These are phyloP conservation scores for Caradrina kadenii DNA, from an alignment of 2,888 invertebrate genomes.

Conservation along the genomic window DNA sequence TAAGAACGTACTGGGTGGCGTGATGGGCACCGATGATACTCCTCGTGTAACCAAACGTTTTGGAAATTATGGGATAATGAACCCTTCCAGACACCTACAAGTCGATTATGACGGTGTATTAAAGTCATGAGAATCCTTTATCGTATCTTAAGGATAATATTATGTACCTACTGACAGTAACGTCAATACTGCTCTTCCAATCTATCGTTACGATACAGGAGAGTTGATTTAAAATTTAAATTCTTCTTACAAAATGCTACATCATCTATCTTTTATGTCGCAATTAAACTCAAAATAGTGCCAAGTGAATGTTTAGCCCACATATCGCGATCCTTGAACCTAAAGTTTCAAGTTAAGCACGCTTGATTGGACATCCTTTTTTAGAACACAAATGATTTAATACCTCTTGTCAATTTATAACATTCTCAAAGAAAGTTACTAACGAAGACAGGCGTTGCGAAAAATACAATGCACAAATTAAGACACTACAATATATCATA, in stretches of 20 bases:
- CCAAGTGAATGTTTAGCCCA: not conserved
- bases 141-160: conserved; percentile 38
- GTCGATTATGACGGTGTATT: conserved; percentile 38
- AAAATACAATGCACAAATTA: conserved; percentile 58
- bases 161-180: conserved; percentile 25
- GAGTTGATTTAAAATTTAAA: not conserved
- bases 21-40: conserved; percentile 76
- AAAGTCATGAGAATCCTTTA: conserved; percentile 29
- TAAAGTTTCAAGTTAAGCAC: not conserved
- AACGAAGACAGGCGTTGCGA: conserved; percentile 17
- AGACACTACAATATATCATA: conserved; percentile 59
- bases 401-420: conserved; percentile 3
- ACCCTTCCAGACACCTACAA: conserved; percentile 34
- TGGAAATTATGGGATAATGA: conserved; percentile 62
- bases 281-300: not conserved
- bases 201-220: not conserved
- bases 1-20: conserved; percentile 82
- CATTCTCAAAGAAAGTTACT: conserved; percentile 30
- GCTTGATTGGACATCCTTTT: not conserved
- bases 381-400: not conserved
- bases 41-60: conserved; percentile 65
- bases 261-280: not conserved
- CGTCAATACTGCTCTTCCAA: conserved; percentile 1
- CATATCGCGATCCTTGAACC: not conserved
- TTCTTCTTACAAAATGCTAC: not conserved